Conservation (phyloP, 2,888 invertebrate species). For the Andrena minutula region DNA sequence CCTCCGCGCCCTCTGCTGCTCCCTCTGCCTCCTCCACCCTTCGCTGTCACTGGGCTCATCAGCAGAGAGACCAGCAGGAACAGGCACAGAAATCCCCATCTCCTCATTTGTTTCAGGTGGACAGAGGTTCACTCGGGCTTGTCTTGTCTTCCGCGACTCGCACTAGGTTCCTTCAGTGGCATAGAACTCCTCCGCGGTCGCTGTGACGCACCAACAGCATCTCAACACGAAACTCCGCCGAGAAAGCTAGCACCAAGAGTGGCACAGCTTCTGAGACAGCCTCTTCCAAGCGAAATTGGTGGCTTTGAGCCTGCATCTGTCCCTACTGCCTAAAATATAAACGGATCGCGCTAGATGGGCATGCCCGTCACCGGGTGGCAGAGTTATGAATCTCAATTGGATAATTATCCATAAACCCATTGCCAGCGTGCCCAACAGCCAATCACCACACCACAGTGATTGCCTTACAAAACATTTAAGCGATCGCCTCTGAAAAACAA, state of each 20-base stretch:
- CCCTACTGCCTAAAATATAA: constrained; percentile 81
- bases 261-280: constrained; percentile 10
- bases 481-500: constrained; percentile 71
- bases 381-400: constrained; percentile 84
- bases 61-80: constrained; percentile 58
- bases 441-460: constrained; percentile 74
- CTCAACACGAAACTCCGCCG: background rate
- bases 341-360: constrained; percentile 76
- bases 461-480: constrained; percentile 77
- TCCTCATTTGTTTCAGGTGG: constrained; percentile 68
- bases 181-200: background rate
- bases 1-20: constrained; percentile 82
- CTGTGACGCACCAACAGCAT: no score
- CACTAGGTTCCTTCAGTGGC: background rate
- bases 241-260: background rate
- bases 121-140: background rate
- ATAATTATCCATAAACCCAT: constrained; percentile 84
- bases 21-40: constrained; percentile 77
- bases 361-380: constrained; percentile 76
- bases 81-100: constrained; percentile 56
- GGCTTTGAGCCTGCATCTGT: constrained; percentile 66
- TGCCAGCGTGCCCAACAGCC: constrained; percentile 77
- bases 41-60: constrained; percentile 70
- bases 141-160: background rate
- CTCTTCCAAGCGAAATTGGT: constrained; percentile 26